Evolutionary conservation across 2,797 vertebrate species (phyloP).

Genomic region (Natrix natrix): DNA sequence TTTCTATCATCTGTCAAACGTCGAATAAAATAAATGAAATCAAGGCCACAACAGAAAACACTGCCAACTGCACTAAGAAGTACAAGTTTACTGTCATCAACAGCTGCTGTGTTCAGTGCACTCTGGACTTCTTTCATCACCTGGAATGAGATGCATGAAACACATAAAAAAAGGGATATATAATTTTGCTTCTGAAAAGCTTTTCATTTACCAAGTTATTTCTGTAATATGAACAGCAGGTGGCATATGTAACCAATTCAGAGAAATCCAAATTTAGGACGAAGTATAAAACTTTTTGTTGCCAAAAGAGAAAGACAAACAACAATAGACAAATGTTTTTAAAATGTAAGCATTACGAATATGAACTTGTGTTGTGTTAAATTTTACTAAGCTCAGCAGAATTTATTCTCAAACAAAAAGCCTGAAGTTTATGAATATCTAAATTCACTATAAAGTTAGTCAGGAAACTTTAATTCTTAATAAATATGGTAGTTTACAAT

Average conservation of each 20-base stretch:
- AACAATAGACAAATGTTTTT: background rate
- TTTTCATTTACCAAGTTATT: conserved; percentile 42
- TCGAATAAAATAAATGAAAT: conserved; percentile 95
- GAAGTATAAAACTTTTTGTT: conserved; percentile 15
- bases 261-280: conserved; percentile 39
- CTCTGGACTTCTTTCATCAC: conserved; percentile 99
- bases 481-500: background rate
- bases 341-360: background rate
- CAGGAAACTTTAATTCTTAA: background rate
- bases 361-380: background rate
- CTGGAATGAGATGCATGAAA: conserved; percentile 70
- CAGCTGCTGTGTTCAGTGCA: conserved; percentile 91
- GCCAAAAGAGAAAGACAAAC: background rate
- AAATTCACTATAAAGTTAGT: background rate
- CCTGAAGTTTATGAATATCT: too few species aligned
- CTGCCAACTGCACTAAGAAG: conserved; percentile 89
- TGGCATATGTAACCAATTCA: conserved; percentile 68
- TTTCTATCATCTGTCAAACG: conserved; percentile 92
- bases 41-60: conserved; percentile 91
- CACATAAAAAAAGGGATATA: conserved; percentile 12
- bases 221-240: conserved; percentile 70
- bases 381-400: background rate
- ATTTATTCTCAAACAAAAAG: background rate
- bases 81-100: conserved; percentile 94
- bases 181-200: conserved; percentile 13